Conservation (phyloP, 2,797 vertebrate species). For the Epinephelus awoara region DNA sequence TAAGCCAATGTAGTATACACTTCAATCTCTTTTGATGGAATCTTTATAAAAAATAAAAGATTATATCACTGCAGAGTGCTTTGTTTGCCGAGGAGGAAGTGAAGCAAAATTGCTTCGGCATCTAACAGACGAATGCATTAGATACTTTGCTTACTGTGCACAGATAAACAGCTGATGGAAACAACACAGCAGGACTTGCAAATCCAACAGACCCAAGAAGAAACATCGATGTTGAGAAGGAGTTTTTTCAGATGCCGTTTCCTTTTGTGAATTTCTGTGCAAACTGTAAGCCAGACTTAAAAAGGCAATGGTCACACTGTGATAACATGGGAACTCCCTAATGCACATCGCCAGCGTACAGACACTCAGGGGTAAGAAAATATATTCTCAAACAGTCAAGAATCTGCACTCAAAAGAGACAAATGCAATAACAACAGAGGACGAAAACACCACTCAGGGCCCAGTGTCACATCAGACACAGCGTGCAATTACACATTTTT, state of each 20-base stretch:
- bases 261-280: background rate
- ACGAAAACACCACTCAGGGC: background rate
- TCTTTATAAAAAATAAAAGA: conserved; percentile 35
- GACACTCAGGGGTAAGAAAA: background rate
- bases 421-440: background rate
- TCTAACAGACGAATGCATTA: conserved; percentile 29
- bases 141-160: conserved; percentile 33
- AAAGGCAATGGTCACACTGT: conserved; percentile 6
- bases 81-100: conserved; percentile 32
- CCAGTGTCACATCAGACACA: conserved; percentile 3
- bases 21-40: conserved; percentile 25
- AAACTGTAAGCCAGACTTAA: conserved; percentile 14
- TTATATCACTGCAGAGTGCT: conserved; percentile 2
- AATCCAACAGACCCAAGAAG: conserved; percentile 16
- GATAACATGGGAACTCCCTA: background rate
- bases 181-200: conserved; percentile 20
- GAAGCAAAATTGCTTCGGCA: conserved; percentile 32
- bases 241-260: conserved; percentile 2
- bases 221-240: conserved; percentile 5
- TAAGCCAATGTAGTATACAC: background rate
- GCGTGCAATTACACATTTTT: background rate
- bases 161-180: conserved; percentile 54
- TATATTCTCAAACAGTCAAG: background rate
- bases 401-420: conserved; percentile 2
- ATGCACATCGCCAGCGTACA: background rate